Conservation (phyloP, 1,140 invertebrate species). For the Drosophila ogumai region DNA sequence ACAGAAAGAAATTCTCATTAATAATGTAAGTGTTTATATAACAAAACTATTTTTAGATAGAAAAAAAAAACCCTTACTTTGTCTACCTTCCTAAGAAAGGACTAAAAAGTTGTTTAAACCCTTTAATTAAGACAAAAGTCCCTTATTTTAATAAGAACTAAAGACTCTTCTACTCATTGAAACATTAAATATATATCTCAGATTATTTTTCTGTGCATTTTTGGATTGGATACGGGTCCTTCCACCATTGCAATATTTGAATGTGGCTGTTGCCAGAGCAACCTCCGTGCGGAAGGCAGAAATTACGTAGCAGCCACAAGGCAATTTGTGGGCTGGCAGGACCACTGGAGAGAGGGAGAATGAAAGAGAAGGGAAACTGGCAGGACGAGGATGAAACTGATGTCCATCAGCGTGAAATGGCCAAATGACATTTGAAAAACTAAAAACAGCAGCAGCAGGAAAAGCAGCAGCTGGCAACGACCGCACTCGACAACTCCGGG, state of each 20-base stretch:
- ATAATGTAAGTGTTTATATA: neutral
- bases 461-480: constrained; percentile 49
- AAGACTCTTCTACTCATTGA: no score
- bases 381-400: constrained; percentile 10
- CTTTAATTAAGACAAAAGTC: neutral
- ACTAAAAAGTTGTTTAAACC: neutral
- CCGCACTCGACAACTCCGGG: constrained; percentile 32
- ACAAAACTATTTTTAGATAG: neutral
- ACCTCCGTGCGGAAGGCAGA: constrained; percentile 31
- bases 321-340: constrained; percentile 28
- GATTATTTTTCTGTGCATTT: constrained; percentile 11
- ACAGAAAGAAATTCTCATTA: constrained; percentile 4
- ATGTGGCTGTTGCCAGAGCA: constrained; percentile 17
- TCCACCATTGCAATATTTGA: constrained; percentile 35
- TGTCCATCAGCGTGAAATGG: constrained; percentile 79
- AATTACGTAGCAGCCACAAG: constrained; percentile 51
- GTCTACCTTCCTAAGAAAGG: no score
- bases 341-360: neutral
- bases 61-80: no score
- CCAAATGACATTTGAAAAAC: constrained; percentile 78
- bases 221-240: constrained; percentile 6
- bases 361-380: neutral
- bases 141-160: neutral
- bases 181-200: neutral
- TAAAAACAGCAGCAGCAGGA: constrained; percentile 73